Percentiles rank a stretch among this genome's conserved stretches.
phyloP scores from a whole-genome alignment of 37 sponge, comb jelly and placozoan genomes.

The Theonella swinhoei region DNA sequence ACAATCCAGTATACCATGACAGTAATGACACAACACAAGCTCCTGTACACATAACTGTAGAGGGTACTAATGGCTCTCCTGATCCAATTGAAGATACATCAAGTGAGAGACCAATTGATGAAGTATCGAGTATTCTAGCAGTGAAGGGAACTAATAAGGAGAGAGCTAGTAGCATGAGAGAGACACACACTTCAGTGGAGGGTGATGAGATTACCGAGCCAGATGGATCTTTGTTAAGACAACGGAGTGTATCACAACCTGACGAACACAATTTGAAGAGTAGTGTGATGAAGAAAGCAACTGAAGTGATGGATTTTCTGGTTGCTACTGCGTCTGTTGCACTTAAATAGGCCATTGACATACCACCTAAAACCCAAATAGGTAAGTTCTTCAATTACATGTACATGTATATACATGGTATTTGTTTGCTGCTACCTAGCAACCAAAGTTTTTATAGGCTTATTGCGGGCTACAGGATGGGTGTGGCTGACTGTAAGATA shows the following conservation, averaged over 20 bases:
- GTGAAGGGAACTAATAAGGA: background rate
- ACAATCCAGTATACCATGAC: background rate
- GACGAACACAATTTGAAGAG: background rate
- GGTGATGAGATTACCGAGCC: background rate
- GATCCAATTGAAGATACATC: too few species aligned
- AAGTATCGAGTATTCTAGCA: background rate
- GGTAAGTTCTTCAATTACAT: background rate
- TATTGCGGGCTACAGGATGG: too few species aligned
- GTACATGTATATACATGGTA: background rate
- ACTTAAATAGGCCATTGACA: too few species aligned
- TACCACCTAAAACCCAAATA: background rate
- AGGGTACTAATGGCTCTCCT: too few species aligned
- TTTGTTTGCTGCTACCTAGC: background rate
- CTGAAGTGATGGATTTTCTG: too few species aligned
- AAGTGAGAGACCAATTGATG: too few species aligned
- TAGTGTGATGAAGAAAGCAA: background rate
- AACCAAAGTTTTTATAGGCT: too few species aligned
- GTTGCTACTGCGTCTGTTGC: too few species aligned
- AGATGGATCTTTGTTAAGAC: too few species aligned
- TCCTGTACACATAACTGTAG: too few species aligned
- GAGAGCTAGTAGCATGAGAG: background rate
- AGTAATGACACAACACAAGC: background rate
- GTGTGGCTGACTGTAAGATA: too few species aligned
- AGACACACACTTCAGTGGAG: background rate
- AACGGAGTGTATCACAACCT: background rate